These are phyloP conservation scores for Metaphire vulgaris DNA, from an alignment of 1,140 invertebrate species.

Conservation along the genomic window DNA sequence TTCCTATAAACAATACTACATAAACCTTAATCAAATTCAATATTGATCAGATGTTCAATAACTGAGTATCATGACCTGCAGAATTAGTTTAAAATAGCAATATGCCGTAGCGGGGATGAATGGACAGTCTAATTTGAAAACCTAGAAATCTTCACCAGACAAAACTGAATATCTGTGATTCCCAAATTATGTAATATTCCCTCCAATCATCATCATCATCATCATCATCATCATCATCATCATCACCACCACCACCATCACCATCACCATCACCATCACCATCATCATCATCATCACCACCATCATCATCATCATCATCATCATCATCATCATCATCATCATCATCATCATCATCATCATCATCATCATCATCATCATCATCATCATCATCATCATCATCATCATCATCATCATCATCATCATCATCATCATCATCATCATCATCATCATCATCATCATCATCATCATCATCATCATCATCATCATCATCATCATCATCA, in stretches of 20 bases:
- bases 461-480: slow-evolving; percentile 24
- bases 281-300: slow-evolving; percentile 9
- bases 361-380: slow-evolving; percentile 9
- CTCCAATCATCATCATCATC: slow-evolving; percentile 9
- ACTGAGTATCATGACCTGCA: no score
- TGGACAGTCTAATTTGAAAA: no score
- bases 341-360: slow-evolving; percentile 9
- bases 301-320: slow-evolving; percentile 9
- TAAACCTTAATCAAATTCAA: no score
- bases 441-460: slow-evolving; percentile 26
- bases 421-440: slow-evolving; percentile 28
- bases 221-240: slow-evolving; percentile 9
- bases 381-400: slow-evolving; percentile 7
- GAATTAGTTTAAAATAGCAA: no score
- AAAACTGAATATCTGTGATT: no score
- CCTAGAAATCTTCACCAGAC: no score
- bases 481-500: slow-evolving; percentile 11
- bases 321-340: slow-evolving; percentile 9
- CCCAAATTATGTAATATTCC: no score
- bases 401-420: slow-evolving; percentile 24
- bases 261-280: slow-evolving; percentile 9
- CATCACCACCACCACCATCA: slow-evolving; percentile 9
- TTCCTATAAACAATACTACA: no score
- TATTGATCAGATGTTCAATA: no score
- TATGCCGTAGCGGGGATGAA: no score